Conservation (phyloP, 1,140 invertebrate species). For the Zaprionus davidi region DNA sequence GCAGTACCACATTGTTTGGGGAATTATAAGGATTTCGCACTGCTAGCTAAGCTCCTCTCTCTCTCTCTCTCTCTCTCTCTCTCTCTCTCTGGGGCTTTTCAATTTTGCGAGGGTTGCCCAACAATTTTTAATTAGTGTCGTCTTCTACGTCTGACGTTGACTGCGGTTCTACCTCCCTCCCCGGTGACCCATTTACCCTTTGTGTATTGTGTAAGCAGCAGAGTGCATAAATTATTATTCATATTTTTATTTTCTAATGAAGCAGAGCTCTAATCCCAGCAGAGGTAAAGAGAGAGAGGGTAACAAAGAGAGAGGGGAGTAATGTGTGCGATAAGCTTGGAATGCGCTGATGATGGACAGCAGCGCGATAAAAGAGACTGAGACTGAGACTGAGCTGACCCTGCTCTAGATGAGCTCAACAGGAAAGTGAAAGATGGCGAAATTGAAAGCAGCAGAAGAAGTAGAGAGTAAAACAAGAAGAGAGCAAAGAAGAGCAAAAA, state of each 20-base stretch:
- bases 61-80: conserved; percentile 3
- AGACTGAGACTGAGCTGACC: neutral
- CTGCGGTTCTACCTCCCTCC: neutral
- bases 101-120: conserved; percentile 67
- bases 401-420: neutral
- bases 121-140: conserved; percentile 78
- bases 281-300: neutral
- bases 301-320: neutral
- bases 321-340: neutral
- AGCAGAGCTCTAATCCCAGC: conserved; percentile 34
- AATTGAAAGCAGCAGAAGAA: neutral
- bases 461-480: neutral
- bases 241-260: conserved; percentile 69
- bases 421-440: neutral
- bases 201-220: conserved; percentile 70
- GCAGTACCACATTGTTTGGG: conserved; percentile 47
- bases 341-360: conserved; percentile 1
- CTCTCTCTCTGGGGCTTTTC: conserved; percentile 55
- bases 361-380: neutral
- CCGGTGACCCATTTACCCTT: conserved; percentile 61
- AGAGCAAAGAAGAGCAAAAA: neutral
- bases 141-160: conserved; percentile 37
- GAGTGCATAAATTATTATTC: conserved; percentile 71
- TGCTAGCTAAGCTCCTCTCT: conserved; percentile 11
- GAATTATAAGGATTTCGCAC: conserved; percentile 65